Evolutionary conservation across 1,140 invertebrate species (phyloP).

Genomic region (Penaeus indicus): DNA sequence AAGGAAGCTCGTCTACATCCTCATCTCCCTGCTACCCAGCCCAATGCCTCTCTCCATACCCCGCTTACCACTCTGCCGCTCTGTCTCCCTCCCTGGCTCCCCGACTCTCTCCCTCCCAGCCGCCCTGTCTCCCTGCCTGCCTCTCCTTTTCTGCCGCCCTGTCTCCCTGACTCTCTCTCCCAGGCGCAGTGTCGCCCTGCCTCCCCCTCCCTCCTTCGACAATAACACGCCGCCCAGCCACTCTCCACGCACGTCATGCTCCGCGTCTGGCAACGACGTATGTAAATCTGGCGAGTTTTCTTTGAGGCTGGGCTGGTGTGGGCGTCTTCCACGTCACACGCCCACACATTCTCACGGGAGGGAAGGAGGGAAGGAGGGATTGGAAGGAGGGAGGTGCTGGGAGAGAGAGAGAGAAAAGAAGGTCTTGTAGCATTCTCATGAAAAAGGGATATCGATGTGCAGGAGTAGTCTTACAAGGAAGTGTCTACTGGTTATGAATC

Average conservation of each 20-base stretch:
- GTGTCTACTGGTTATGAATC: no score
- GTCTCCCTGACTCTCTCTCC: background rate
- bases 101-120: no score
- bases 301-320: constrained; percentile 8
- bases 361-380: background rate
- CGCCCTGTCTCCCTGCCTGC: background rate
- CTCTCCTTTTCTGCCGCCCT: background rate
- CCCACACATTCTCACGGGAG: background rate
- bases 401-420: background rate
- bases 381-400: background rate
- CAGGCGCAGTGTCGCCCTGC: background rate
- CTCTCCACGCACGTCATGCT: background rate
- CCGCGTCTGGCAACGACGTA: constrained; percentile 44
- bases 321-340: background rate
- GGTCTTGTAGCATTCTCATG: no score
- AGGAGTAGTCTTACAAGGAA: no score
- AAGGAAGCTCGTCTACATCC: no score
- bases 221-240: background rate
- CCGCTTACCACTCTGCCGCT: background rate
- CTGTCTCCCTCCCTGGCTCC: background rate
- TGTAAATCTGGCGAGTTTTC: constrained; percentile 39
- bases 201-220: constrained; percentile 7
- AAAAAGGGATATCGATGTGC: no score
- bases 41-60: background rate
- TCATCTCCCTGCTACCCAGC: no score